Evolutionary conservation across 1,140 invertebrate genomes (phyloP), one percentile per base, ranked within the genome.

Genomic region (Drosophila pseudoananassae): DNA sequence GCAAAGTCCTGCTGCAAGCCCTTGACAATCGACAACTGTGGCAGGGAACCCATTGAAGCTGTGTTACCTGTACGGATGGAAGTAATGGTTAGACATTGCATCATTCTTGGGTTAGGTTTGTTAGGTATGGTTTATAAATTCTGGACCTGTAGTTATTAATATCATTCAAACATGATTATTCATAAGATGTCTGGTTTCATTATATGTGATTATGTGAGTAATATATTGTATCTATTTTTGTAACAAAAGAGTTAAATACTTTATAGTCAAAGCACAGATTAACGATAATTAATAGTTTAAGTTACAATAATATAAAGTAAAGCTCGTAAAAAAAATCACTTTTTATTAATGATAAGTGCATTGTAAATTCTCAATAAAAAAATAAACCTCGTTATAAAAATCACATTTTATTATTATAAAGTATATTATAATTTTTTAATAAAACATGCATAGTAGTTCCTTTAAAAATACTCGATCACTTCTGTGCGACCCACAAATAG

Each of bases 11-110:
- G 68, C 43, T 93, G 79, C 69, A 91, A 90, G 1, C 95, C 95
- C 69, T 93, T 94, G 15, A 95, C 90, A 47, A 95, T 93, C 6
- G 95, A 95, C 49, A 94, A 92, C 56, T 94, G 93, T 59, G 94
- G 94, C 59, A 95, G 85, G 0, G 94, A 95, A 61, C 95, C 95
- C 95, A 95, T 95, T 50, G 15, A 31, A 38, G 3, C 6, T 54
- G 7, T 45, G 29, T 52, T 25, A 17, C 2, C 45, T 69, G 31
- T 27, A 12, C 9, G 9, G 29, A 36, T 7, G 43, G 15, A 52
- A 33, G 2, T 12, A 33, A 8, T 17, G 43, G 10, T 52, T 33
- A 17, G 9, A 33, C n/a, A n/a, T 64, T 66, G 8, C 58, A 66
- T 64, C 47, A 52, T 14, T 51, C 12, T 12, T 25, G 36, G 38